A percentile compares a stretch with the other conserved stretches of the same genome.
Evolutionary conservation across 2,113 vertebrate species (phyloP).

Genomic region (Pao palembangensis): DNA sequence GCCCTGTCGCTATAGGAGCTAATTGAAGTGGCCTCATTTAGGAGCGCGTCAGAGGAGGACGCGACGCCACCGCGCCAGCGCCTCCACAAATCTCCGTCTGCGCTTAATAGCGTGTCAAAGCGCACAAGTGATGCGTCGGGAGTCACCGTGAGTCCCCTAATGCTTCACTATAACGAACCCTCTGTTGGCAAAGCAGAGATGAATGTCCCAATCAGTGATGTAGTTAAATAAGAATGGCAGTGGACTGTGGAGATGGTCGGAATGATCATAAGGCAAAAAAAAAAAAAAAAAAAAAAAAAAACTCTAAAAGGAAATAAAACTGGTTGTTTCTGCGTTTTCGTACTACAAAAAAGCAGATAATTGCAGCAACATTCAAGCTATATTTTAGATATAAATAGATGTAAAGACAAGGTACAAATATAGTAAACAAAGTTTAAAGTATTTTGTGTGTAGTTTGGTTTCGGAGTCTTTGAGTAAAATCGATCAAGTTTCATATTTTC

Average conservation of each 20-base stretch:
- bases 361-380: too few species aligned
- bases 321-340: background rate
- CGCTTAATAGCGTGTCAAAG: conserved; percentile 69
- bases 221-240: conserved; percentile 40
- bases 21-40: conserved; percentile 78
- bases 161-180: conserved; percentile 72
- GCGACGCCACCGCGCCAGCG: conserved; percentile 69
- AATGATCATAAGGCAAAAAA: background rate
- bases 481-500: too few species aligned
- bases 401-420: too few species aligned
- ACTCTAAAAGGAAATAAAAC: background rate
- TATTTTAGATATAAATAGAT: too few species aligned
- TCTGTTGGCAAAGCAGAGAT: conserved; percentile 44
- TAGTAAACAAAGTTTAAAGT: too few species aligned
- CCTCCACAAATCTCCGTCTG: conserved; percentile 73
- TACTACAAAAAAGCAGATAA: background rate
- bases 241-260: background rate
- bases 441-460: too few species aligned
- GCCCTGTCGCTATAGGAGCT: conserved; percentile 62
- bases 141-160: conserved; percentile 63
- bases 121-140: conserved; percentile 65
- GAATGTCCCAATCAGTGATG: conserved; percentile 62
- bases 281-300: background rate
- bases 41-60: conserved; percentile 65
- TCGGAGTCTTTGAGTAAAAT: too few species aligned